Evolutionary conservation across 2,113 vertebrate genomes (phyloP).

Genomic region (Ibidorhyncha struthersii): DNA sequence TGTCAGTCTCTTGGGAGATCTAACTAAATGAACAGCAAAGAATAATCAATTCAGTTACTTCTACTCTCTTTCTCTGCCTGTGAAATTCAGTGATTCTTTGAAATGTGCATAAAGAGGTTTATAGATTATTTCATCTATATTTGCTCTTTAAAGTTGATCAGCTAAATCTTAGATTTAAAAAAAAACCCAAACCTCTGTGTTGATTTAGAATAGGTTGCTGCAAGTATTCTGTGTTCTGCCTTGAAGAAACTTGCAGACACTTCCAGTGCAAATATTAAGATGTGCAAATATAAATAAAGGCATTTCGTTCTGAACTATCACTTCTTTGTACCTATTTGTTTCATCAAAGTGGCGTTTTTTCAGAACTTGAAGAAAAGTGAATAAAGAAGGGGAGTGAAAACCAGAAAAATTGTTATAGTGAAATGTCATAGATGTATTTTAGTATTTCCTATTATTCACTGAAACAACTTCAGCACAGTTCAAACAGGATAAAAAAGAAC

Average conservation of each 20-base stretch:
- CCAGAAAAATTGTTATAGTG: neutral
- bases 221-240: neutral
- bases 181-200: fast-evolving
- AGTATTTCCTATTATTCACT: neutral
- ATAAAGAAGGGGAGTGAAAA: neutral
- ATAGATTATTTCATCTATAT: neutral
- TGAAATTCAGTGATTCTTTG: neutral
- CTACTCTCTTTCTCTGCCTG: neutral
- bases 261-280: neutral
- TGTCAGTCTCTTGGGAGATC: neutral
- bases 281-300: neutral
- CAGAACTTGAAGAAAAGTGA: neutral
- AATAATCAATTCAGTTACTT: neutral
- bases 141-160: neutral
- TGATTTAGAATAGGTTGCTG: neutral
- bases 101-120: neutral
- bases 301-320: neutral
- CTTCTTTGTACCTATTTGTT: neutral
- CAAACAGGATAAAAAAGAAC: neutral
- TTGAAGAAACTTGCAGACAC: neutral
- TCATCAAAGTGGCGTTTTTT: neutral
- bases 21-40: neutral
- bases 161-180: neutral
- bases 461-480: neutral
- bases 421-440: neutral